Conservation (phyloP, 2,888 invertebrate species). For the Aricia artaxerxes region DNA sequence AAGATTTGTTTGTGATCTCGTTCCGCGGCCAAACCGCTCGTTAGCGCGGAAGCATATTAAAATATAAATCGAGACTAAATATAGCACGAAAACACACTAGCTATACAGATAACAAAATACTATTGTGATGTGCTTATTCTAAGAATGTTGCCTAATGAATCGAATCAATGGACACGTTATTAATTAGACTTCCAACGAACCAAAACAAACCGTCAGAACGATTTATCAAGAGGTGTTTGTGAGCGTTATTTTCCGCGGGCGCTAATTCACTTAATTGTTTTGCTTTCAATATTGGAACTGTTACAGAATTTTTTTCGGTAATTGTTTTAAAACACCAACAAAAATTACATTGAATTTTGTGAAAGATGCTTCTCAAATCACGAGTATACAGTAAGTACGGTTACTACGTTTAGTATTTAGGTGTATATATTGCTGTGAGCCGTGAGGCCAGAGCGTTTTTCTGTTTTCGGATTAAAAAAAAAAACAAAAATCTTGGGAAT, state of each 20-base stretch:
- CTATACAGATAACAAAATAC: background rate
- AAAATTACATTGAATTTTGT: too few species aligned
- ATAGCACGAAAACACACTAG: constrained; percentile 4
- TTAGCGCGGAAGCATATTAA: too few species aligned
- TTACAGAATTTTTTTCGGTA: background rate
- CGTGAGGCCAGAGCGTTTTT: too few species aligned
- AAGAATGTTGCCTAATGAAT: constrained; percentile 32
- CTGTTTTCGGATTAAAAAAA: too few species aligned
- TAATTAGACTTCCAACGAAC: constrained; percentile 2
- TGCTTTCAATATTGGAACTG: background rate
- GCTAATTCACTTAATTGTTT: background rate
- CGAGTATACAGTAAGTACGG: too few species aligned
- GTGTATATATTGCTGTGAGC: too few species aligned
- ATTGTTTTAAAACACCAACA: too few species aligned
- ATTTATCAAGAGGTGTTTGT: background rate
- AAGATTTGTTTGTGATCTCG: background rate
- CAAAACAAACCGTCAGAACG: background rate
- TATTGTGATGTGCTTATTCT: constrained; percentile 10
- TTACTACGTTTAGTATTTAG: too few species aligned
- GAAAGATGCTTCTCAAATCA: too few species aligned
- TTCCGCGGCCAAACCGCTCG: too few species aligned
- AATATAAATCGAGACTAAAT: background rate
- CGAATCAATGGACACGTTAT: background rate
- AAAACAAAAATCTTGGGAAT: too few species aligned
- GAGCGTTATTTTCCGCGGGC: background rate